Conservation (phyloP, 2,113 vertebrate genomes). For the Scartelaos histophorus region DNA sequence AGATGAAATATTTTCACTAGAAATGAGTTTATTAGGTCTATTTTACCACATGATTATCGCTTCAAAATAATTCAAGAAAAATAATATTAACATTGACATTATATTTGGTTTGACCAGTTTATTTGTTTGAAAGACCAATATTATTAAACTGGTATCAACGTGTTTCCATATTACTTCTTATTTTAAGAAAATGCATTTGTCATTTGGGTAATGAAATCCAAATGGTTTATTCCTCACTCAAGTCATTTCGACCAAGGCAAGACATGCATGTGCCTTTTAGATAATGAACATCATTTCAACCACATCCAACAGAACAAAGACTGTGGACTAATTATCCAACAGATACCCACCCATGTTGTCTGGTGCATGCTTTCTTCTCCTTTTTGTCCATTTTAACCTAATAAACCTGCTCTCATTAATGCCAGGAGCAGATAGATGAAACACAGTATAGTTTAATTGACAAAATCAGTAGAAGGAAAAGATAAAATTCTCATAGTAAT, state of each 20-base stretch:
- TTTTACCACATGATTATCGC: neutral
- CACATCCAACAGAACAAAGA: constrained; percentile 22
- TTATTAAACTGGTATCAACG: too few species aligned
- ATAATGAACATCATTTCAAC: constrained; percentile 10
- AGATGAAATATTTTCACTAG: constrained; percentile 79
- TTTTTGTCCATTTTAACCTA: constrained; percentile 37
- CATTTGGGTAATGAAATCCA: too few species aligned
- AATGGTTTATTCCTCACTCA: too few species aligned
- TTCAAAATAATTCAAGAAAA: neutral
- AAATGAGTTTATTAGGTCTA: constrained; percentile 44
- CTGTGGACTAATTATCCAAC: constrained; percentile 16
- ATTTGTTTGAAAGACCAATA: too few species aligned
- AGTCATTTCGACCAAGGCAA: too few species aligned
- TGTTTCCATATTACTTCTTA: too few species aligned
- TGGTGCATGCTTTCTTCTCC: constrained; percentile 25
- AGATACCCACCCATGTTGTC: constrained; percentile 18
- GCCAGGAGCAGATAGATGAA: constrained; percentile 59
- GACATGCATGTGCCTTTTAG: constrained; percentile 21
- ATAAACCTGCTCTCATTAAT: constrained; percentile 49
- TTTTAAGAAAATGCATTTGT: too few species aligned
- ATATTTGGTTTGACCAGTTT: too few species aligned
- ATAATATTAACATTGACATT: too few species aligned
- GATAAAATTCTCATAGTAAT: constrained; percentile 75
- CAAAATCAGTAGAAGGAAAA: constrained; percentile 68
- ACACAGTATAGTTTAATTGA: constrained; percentile 71